Percentiles rank a stretch among this genome's conserved stretches.
Evolutionary conservation across 2,797 vertebrate species (phyloP).

Genomic region (Pygocentrus nattereri): DNA sequence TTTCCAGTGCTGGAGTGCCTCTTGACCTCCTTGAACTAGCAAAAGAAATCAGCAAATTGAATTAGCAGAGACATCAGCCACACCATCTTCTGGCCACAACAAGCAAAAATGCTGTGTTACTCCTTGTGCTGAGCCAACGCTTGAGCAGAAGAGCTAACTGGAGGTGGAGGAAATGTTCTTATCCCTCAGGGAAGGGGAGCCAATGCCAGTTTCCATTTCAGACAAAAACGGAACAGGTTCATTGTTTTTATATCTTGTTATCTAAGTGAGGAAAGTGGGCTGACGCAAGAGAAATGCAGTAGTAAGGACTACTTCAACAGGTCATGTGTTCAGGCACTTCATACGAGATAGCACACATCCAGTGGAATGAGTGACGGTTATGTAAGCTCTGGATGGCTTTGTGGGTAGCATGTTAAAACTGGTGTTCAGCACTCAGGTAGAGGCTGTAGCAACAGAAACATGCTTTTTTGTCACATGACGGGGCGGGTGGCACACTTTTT

Average conservation of each 20-base stretch:
- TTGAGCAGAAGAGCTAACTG: not conserved
- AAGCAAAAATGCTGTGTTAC: not conserved
- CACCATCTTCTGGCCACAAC: slow-evolving; percentile 5
- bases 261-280: slow-evolving; percentile 11
- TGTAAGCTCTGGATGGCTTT: slow-evolving; percentile 24
- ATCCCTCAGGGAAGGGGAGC: not conserved
- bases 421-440: not conserved
- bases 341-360: slow-evolving; percentile 6
- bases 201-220: slow-evolving; percentile 5
- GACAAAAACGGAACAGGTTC: not conserved
- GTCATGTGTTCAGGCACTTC: not conserved
- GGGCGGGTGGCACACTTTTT: not conserved
- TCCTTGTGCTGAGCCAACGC: no score
- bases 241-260: slow-evolving; percentile 9
- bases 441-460: not conserved
- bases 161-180: not conserved
- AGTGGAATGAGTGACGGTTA: slow-evolving; percentile 29
- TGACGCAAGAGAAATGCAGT: not conserved
- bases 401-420: slow-evolving; percentile 39
- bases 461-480: not conserved
- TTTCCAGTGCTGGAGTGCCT: not conserved
- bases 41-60: slow-evolving; percentile 38
- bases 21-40: not conserved
- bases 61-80: slow-evolving; percentile 33
- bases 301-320: slow-evolving; percentile 11